Evolutionary conservation across 2,888 invertebrate genomes (phyloP).

Genomic region (Entomobrya proxima): DNA sequence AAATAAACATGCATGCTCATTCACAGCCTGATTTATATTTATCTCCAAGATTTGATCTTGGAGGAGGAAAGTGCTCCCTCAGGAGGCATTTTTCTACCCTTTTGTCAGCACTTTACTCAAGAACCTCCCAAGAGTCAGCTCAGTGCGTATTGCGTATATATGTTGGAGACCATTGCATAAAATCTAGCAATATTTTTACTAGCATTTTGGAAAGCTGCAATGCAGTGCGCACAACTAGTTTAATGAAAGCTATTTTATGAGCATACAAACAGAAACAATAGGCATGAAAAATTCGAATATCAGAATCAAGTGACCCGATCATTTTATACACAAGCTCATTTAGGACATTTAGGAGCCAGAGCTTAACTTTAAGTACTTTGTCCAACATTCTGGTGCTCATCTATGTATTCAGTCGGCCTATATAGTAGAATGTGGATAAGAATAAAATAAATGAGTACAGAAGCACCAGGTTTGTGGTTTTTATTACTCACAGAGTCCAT

Average conservation of each 20-base stretch:
- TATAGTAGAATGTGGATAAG: background rate
- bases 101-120: slow-evolving; percentile 56
- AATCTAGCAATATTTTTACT: background rate
- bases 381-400: too few species aligned
- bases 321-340: background rate
- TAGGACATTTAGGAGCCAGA: too few species aligned
- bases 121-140: background rate
- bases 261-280: background rate
- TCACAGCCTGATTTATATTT: slow-evolving; percentile 65
- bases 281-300: slow-evolving; percentile 21
- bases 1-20: slow-evolving; percentile 58
- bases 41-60: slow-evolving; percentile 65
- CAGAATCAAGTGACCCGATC: too few species aligned
- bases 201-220: slow-evolving; percentile 3
- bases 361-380: too few species aligned
- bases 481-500: background rate
- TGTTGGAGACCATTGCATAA: background rate
- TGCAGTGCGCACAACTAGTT: background rate
- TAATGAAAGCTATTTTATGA: slow-evolving; percentile 10
- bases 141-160: background rate
- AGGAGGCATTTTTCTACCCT: slow-evolving; percentile 62
- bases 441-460: background rate
- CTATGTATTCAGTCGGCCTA: background rate
- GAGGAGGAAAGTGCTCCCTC: slow-evolving; percentile 68
- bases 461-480: background rate